Evolutionary conservation across 2,888 invertebrate species (phyloP), one percentile per base, ranked within the genome.

Genomic region (Diachrysia chrysitis): DNA sequence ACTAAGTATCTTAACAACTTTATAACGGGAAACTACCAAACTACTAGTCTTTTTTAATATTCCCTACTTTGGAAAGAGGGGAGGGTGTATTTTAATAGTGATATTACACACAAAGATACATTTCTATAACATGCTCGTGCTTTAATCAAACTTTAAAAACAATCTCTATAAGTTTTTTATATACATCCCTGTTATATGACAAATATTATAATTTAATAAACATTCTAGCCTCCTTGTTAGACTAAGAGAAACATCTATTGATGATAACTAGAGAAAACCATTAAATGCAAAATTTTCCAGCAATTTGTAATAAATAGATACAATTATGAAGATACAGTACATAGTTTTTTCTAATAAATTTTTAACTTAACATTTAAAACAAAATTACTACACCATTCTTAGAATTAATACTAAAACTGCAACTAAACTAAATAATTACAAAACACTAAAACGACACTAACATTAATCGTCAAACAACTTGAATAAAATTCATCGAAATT

Each of bases 131-230:
- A 16, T 42, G 5, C n/a, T 42, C 16, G 14, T 14, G 5, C 42
- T 6, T n/a, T 42, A 42, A 42, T 42, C n/a, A n/a, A 6, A 42
- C 7, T 5, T 42, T 42, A n/a, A 6, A n/a, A 42, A n/a, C 7
- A 16, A 42, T 1, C 46, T 64, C 63, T 12, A 67, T 62, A 64
- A 71, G 37, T 54, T 71, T 17, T 53, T 63, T 63, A 69, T 59
- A 66, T 53, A 29, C 73, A 63, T 74, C 63, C 66, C 66, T 78
- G 65, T 71, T 66, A 67, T 74, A 74, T 78, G 74, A 78, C 78
- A 77, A 53, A 21, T 73, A 25, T 69, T 63, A 53, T 42, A 51
- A 10, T 21, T 21, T 19, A 19, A 7, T 19, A 19, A 51, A 42
- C 14, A 37, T 37, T 42, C n/a, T 42, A 42, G 42, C 42, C 14